A percentile compares a stretch with the other conserved stretches of the same genome.
Evolutionary conservation across 2,113 vertebrate genomes (phyloP).

Genomic region (Mus musculus): DNA sequence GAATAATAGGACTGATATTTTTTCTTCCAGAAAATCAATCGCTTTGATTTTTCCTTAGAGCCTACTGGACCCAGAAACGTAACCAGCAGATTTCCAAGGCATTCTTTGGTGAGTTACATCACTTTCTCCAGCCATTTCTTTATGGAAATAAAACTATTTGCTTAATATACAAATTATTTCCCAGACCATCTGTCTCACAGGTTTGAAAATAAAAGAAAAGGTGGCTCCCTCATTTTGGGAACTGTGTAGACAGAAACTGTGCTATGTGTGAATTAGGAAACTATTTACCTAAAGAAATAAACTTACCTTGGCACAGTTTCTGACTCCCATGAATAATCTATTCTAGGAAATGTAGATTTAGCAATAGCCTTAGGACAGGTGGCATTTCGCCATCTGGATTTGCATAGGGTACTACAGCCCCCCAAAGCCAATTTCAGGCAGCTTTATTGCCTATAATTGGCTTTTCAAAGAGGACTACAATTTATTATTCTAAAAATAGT

Average conservation of each 20-base stretch:
- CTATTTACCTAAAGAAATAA: slow-evolving; percentile 34
- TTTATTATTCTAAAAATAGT: slow-evolving; percentile 37
- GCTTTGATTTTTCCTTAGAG: slow-evolving; percentile 9
- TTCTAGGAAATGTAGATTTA: slow-evolving; percentile 46
- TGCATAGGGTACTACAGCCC: background rate
- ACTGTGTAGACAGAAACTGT: background rate
- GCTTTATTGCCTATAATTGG: slow-evolving; percentile 4
- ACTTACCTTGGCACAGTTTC: slow-evolving; percentile 13
- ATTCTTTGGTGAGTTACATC: background rate
- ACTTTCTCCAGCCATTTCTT: slow-evolving; percentile 31
- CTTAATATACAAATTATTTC: slow-evolving; percentile 5
- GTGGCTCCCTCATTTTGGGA: background rate
- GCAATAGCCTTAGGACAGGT: background rate
- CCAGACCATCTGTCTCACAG: background rate
- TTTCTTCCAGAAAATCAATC: background rate
- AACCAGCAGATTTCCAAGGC: background rate
- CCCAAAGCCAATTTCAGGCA: background rate
- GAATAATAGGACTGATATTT: background rate
- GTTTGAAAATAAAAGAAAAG: background rate
- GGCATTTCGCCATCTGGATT: background rate
- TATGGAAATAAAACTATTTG: slow-evolving; percentile 40
- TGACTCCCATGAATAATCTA: background rate
- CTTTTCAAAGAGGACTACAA: slow-evolving; percentile 5
- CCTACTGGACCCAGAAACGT: background rate
- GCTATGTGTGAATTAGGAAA: slow-evolving; percentile 13